Evolutionary conservation across 1,140 invertebrate genomes (phyloP).

Genomic region (Portunus trituberculatus): DNA sequence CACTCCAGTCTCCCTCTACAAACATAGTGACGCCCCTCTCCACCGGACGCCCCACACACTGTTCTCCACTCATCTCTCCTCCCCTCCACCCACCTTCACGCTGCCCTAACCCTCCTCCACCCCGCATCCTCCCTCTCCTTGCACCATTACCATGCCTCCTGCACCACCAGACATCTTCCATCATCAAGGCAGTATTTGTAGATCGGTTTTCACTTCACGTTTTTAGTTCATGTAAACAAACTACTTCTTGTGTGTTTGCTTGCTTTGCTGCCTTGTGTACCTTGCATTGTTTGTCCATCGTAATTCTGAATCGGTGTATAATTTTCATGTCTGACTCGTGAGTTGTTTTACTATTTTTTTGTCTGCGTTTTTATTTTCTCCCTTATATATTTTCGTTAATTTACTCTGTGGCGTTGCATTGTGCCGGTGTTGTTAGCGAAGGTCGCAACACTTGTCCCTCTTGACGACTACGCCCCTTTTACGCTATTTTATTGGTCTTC

Average conservation of each 20-base stretch:
- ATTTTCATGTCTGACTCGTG: neutral
- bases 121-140: neutral
- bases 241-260: neutral
- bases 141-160: neutral
- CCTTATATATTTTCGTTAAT: neutral
- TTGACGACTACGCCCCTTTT: neutral
- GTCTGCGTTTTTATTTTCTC: neutral
- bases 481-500: neutral
- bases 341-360: neutral
- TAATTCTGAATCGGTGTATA: neutral
- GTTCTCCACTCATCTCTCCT: neutral
- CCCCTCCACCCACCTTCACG: constrained; percentile 36
- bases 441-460: constrained; percentile 17
- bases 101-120: neutral
- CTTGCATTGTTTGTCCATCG: neutral
- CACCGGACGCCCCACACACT: neutral
- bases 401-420: neutral
- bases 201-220: neutral
- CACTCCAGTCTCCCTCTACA: neutral
- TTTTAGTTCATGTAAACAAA: neutral
- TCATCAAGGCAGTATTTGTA: neutral
- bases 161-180: neutral
- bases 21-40: constrained; percentile 39
- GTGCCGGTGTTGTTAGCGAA: neutral
- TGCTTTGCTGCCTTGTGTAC: neutral